These are phyloP conservation scores for Dynastes tityus DNA, from an alignment of 2,888 invertebrate species.

Conservation along the genomic window DNA sequence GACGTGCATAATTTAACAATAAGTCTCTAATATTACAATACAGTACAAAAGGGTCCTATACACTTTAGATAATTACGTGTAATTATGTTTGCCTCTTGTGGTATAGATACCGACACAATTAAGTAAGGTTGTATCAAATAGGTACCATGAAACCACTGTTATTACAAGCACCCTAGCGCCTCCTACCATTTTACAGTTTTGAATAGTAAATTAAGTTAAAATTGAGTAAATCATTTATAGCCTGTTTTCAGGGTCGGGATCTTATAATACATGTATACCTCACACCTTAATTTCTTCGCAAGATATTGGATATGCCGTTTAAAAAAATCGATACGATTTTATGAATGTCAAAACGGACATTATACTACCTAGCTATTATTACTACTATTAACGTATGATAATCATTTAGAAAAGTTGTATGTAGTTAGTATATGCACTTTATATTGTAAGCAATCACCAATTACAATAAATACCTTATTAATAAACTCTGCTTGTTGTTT, in stretches of 20 bases:
- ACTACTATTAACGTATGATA: conserved; percentile 53
- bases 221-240: background rate
- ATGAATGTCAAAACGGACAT: conserved; percentile 19
- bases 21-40: conserved; percentile 1
- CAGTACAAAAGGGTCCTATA: background rate
- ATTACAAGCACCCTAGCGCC: no score
- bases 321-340: background rate
- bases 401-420: conserved; percentile 56
- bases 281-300: conserved; percentile 5
- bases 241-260: background rate
- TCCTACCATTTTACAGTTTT: no score
- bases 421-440: conserved; percentile 60
- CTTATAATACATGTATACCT: background rate
- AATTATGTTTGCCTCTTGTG: no score
- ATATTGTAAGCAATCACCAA: conserved; percentile 60
- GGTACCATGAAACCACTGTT: no score
- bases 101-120: no score
- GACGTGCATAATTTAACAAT: background rate
- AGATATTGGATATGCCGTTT: background rate
- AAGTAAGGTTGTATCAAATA: no score
- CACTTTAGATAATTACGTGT: no score
- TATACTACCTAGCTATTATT: conserved; percentile 33
- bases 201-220: no score
- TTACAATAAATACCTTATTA: conserved; percentile 55
- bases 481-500: conserved; percentile 44